A percentile compares a stretch with the other conserved stretches of the same genome.
Conservation (phyloP, 2,797 vertebrate species). For the Propithecus deckenii region DNA sequence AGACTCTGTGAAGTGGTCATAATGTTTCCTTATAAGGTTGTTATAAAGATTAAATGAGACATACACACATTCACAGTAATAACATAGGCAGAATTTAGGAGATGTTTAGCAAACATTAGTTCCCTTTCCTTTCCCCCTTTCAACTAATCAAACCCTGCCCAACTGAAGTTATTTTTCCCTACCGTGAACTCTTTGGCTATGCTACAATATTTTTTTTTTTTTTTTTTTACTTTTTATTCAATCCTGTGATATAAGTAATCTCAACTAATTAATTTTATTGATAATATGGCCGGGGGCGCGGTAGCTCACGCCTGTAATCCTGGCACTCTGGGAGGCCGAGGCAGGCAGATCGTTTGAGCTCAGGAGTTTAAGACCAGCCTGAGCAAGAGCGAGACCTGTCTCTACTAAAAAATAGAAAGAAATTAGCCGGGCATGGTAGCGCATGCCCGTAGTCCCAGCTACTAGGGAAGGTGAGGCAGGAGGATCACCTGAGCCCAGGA, state of each 20-base stretch:
- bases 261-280: not conserved
- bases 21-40: not conserved
- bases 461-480: no score
- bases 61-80: not conserved
- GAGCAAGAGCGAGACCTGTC: no score
- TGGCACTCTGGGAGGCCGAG: no score
- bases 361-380: no score
- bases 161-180: not conserved
- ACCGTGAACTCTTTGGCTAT: not conserved
- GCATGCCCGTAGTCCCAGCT: no score
- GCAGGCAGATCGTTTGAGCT: no score
- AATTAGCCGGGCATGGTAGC: no score
- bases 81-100: not conserved
- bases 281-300: not conserved
- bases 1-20: constrained; percentile 4
- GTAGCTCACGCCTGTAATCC: no score
- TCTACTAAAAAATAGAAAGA: no score
- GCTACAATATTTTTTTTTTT: not conserved
- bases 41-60: constrained; percentile 15
- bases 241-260: not conserved
- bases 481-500: no score
- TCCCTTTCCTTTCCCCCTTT: constrained; percentile 9
- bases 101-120: not conserved
- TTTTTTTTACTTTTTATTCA: constrained; percentile 35
- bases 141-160: not conserved